These are phyloP conservation scores for Pterophyllum scalare DNA, from an alignment of 2,113 vertebrate species.

Conservation along the genomic window DNA sequence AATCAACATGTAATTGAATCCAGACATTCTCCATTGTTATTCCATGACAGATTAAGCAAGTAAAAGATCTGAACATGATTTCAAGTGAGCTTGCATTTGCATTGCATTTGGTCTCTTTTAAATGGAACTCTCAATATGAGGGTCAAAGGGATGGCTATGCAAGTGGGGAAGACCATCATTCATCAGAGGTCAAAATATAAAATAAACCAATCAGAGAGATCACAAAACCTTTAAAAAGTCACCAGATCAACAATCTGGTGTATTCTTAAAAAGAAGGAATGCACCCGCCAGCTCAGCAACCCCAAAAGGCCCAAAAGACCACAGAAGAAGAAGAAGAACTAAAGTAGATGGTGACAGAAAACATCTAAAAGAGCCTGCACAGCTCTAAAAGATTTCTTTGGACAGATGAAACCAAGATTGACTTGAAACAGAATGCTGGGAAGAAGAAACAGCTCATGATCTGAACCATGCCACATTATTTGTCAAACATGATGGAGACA, in stretches of 20 bases:
- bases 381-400: background rate
- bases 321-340: background rate
- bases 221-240: background rate
- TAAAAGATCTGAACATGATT: background rate
- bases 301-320: background rate
- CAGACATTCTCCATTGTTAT: background rate
- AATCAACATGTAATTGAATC: background rate
- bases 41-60: too few relatives aligned
- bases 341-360: background rate
- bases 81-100: background rate
- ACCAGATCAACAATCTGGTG: too few relatives aligned
- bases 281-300: too few relatives aligned
- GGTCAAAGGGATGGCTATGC: background rate
- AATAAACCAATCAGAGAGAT: background rate
- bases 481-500: background rate
- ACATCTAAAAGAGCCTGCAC: background rate
- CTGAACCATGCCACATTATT: fast-evolving
- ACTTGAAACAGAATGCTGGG: background rate
- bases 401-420: background rate
- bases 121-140: background rate
- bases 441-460: background rate
- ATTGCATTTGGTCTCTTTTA: background rate
- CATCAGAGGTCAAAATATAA: background rate
- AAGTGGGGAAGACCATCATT: background rate
- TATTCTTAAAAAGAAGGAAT: background rate